Evolutionary conservation across 2,113 vertebrate species (phyloP), one percentile per base, ranked within the genome.

Genomic region (Vireo altiloquus): DNA sequence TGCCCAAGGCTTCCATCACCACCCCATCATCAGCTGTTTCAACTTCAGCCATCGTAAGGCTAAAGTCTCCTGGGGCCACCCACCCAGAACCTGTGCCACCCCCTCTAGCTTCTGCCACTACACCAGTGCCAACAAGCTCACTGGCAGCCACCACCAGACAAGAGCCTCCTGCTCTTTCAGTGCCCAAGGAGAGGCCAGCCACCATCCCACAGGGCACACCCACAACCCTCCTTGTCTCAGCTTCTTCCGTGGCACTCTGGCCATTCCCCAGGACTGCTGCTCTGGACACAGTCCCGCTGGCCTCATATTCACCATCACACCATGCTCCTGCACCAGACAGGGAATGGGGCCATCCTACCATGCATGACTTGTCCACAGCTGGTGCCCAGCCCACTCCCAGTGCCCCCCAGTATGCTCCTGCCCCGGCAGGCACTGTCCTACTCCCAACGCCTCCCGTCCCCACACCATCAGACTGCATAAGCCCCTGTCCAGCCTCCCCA

Each of bases 391-490:
- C 42, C 2, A 4, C 22, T 10, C 33, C 40, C 33, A 35, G 42
- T 9, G 8, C 18, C 7, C 9, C 35, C 6, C 44, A 10, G 0
- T 13, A n/a, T 0, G 0, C 14, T 50, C 7, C 52, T 59, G 40
- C 7, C 16, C 17, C 17, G 0, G 20, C 22, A 27, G 49, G 50
- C 49, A 81, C 79, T 0, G 1, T 20, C n/a, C 54, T 7, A 2
- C n/a, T n/a, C 31, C 65, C 31, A 1, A 1, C 3, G 0, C 23
- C 80, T 31, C 21, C 47, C 0, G 2, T 12, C 1, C 39, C 52
- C 10, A 2, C 4, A 0, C 24, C 3, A 7, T 2, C 10, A 50
- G 44, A 47, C 47, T 35, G 8, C 13, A 25, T 0, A 0, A 59
- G 37, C 5, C 22, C 72, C 59, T 20, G 5, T 15, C 59, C 49